Conservation (phyloP, 2,888 invertebrate species). For the Eulithis testata region DNA sequence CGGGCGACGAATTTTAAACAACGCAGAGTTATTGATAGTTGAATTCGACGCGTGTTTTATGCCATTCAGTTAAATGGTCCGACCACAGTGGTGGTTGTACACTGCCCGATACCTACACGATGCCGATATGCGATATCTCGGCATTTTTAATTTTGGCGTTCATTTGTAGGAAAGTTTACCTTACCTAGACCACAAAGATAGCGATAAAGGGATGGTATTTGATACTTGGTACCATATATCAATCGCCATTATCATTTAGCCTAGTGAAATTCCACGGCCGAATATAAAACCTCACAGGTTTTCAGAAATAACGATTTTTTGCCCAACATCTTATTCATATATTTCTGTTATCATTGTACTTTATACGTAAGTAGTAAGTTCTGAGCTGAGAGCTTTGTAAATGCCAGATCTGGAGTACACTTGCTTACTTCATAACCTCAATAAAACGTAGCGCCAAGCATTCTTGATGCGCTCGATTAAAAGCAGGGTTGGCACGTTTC, state of each 20-base stretch:
- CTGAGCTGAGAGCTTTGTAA: constrained; percentile 28
- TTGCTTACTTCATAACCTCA: constrained; percentile 37
- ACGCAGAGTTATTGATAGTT: constrained; percentile 70
- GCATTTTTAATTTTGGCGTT: too few species aligned
- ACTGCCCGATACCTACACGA: too few species aligned
- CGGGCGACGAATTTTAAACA: constrained; percentile 75
- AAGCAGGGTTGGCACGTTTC: constrained; percentile 13
- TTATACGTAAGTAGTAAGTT: constrained; percentile 21
- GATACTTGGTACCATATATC: too few species aligned
- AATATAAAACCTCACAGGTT: too few species aligned
- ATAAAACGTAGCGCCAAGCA: constrained; percentile 39
- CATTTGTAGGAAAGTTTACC: too few species aligned
- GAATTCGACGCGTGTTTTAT: constrained; percentile 62
- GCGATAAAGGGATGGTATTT: too few species aligned
- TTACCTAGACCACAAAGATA: too few species aligned
- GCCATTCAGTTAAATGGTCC: constrained; percentile 48
- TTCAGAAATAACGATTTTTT: too few species aligned
- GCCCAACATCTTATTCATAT: too few species aligned
- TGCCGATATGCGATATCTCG: too few species aligned
- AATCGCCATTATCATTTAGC: too few species aligned
- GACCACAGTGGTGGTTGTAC: constrained; percentile 2
- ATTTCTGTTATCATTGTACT: constrained; percentile 5
- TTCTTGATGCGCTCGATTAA: constrained; percentile 39
- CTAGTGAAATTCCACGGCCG: too few species aligned
- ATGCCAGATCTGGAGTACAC: constrained; percentile 33